Evolutionary conservation across 2,797 vertebrate genomes (phyloP).

Genomic region (Urophycis tenuis): DNA sequence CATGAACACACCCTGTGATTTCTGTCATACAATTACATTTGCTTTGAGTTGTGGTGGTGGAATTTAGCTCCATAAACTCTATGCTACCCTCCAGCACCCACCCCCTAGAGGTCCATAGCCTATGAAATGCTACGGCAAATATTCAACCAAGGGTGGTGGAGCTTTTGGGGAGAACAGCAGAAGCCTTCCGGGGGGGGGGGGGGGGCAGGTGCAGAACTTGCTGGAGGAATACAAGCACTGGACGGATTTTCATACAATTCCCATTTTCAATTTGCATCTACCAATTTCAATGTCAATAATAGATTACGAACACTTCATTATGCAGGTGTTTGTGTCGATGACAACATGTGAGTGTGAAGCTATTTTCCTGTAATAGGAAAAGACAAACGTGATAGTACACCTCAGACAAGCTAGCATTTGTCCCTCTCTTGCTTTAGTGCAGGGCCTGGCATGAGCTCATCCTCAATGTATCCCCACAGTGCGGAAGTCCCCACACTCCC

Average conservation of each 20-base stretch:
- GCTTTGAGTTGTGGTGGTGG: too few species aligned
- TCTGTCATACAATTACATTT: neutral
- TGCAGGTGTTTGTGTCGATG: neutral
- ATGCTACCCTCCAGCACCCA: too few species aligned
- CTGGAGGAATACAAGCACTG: neutral
- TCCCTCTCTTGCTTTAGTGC: constrained; percentile 27
- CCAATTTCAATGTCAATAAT: too few species aligned
- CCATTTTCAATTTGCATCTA: neutral
- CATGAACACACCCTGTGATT: neutral
- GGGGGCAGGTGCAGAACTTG: neutral
- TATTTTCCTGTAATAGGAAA: too few species aligned
- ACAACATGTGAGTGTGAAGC: neutral
- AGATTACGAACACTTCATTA: neutral
- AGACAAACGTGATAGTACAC: too few species aligned
- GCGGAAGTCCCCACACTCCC: too few species aligned
- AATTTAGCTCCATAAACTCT: too few species aligned
- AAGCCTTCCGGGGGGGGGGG: neutral
- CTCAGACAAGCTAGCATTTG: neutral
- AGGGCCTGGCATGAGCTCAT: constrained; percentile 37
- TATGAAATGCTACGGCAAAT: neutral
- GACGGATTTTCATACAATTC: neutral
- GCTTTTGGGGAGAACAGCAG: neutral
- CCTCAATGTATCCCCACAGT: too few species aligned
- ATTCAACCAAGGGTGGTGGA: neutral
- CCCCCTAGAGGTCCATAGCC: neutral